Percentiles rank a stretch among this genome's conserved stretches.
Evolutionary conservation across 2,797 vertebrate genomes (phyloP).

Genomic region (Sylvilagus floridanus): DNA sequence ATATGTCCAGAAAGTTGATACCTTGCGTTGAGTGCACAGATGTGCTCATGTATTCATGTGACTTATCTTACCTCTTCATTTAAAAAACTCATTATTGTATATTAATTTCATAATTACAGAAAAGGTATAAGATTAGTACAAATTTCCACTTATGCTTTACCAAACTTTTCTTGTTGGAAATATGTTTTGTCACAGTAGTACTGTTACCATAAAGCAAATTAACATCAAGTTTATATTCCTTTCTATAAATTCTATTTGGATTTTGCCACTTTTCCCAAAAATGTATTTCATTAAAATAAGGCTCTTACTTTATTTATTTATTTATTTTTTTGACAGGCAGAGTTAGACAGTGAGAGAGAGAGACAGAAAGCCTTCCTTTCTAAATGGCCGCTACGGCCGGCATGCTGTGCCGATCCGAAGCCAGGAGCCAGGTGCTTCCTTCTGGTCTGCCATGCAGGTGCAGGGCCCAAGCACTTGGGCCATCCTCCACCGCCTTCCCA

Average conservation of each 20-base stretch:
- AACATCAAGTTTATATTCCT: not conserved
- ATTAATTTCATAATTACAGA: conserved; percentile 14
- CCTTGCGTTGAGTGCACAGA: not conserved
- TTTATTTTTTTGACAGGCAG: no score
- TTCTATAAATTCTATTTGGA: not conserved
- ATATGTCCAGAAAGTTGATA: not conserved
- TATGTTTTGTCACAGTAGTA: not conserved
- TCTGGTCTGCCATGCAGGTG: no score
- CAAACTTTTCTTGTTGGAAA: not conserved
- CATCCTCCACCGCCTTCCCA: no score
- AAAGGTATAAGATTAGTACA: not conserved
- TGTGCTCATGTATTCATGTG: not conserved
- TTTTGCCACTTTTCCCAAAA: not conserved
- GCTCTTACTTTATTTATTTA: not conserved
- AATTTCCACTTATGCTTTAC: not conserved
- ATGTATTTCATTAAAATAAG: not conserved
- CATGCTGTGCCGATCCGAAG: no score
- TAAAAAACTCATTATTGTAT: not conserved
- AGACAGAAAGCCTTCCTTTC: no score
- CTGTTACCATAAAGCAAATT: not conserved
- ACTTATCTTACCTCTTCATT: not conserved
- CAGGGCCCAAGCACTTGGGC: no score
- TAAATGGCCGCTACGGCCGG: no score
- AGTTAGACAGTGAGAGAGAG: no score
- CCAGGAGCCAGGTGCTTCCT: no score